Percentiles rank a stretch among this genome's conserved stretches.
phyloP scores from a whole-genome alignment of 1,140 invertebrate genomes.

The Meloidogyne hapla region DNA sequence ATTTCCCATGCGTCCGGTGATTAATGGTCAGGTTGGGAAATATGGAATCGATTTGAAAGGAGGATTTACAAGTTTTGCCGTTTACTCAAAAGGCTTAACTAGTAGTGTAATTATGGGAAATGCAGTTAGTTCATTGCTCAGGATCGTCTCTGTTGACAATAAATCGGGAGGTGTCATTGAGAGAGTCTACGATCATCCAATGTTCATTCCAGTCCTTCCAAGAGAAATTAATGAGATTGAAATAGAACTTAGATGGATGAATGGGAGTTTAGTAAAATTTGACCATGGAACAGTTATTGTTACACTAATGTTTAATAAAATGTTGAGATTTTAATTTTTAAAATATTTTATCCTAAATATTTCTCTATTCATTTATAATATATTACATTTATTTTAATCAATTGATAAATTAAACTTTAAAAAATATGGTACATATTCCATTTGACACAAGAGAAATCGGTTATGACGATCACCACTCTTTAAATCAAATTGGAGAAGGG shows the following conservation, averaged over 20 bases:
- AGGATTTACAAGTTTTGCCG: slow-evolving; percentile 17
- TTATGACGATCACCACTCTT: not conserved
- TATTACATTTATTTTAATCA: slow-evolving; percentile 6
- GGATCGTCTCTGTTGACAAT: slow-evolving; percentile 19
- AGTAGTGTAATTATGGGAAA: slow-evolving; percentile 25
- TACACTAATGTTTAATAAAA: slow-evolving; percentile 33
- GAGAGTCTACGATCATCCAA: slow-evolving; percentile 25
- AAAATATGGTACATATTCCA: slow-evolving; percentile 25
- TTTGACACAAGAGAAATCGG: slow-evolving; percentile 11
- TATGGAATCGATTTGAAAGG: slow-evolving; percentile 21
- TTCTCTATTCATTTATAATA: not conserved
- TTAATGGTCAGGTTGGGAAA: slow-evolving; percentile 5
- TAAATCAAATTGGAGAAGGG: not conserved
- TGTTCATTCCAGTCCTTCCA: slow-evolving; percentile 18
- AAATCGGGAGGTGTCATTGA: slow-evolving; percentile 18
- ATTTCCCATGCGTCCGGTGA: not conserved
- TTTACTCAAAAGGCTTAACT: slow-evolving; percentile 10
- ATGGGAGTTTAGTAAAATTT: slow-evolving; percentile 17
- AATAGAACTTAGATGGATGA: slow-evolving; percentile 19
- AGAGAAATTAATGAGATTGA: slow-evolving; percentile 30
- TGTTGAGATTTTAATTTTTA: slow-evolving; percentile 4
- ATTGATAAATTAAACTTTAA: not conserved
- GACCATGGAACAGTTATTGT: slow-evolving; percentile 16
- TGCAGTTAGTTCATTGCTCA: slow-evolving; percentile 7
- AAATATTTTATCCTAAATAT: not conserved